Evolutionary conservation across 2,888 invertebrate species (phyloP).

Genomic region (Pterostichus niger): DNA sequence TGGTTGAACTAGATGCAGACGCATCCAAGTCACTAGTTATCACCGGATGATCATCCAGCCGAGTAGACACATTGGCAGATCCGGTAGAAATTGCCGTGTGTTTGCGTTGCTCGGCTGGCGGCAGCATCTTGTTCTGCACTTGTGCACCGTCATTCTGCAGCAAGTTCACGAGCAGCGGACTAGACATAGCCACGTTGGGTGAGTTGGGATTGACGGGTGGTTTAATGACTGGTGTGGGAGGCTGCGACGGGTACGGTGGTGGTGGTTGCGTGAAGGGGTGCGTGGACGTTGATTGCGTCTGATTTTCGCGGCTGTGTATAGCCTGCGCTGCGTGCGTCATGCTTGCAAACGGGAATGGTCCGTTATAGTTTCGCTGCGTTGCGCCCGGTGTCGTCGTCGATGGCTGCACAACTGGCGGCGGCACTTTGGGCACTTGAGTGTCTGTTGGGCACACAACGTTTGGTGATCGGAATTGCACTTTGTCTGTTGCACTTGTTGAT

Average conservation of each 20-base stretch:
- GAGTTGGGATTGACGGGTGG: constrained; percentile 71
- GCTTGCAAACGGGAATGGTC: constrained; percentile 92
- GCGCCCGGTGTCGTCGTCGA: constrained; percentile 68
- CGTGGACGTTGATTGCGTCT: constrained; percentile 27
- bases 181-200: constrained; percentile 87
- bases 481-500: constrained; percentile 71
- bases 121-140: constrained; percentile 73
- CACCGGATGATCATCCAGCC: constrained; percentile 58
- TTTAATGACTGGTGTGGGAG: constrained; percentile 71
- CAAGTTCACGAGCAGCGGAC: constrained; percentile 94
- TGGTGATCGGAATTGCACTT: constrained; percentile 82
- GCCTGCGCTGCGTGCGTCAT: constrained; percentile 93
- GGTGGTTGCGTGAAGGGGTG: constrained; percentile 74
- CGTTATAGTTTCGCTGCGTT: constrained; percentile 74
- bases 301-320: constrained; percentile 84
- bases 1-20: constrained; percentile 54
- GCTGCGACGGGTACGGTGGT: constrained; percentile 77
- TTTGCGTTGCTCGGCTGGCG: constrained; percentile 68
- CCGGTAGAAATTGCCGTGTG: constrained; percentile 2
- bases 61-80: constrained; percentile 15
- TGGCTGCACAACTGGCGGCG: constrained; percentile 71
- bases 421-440: constrained; percentile 76
- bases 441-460: constrained; percentile 94
- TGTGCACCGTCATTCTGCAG: constrained; percentile 89
- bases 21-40: constrained; percentile 57